Evolutionary conservation across 2,113 vertebrate genomes (phyloP).

Genomic region (Xerus inauris): DNA sequence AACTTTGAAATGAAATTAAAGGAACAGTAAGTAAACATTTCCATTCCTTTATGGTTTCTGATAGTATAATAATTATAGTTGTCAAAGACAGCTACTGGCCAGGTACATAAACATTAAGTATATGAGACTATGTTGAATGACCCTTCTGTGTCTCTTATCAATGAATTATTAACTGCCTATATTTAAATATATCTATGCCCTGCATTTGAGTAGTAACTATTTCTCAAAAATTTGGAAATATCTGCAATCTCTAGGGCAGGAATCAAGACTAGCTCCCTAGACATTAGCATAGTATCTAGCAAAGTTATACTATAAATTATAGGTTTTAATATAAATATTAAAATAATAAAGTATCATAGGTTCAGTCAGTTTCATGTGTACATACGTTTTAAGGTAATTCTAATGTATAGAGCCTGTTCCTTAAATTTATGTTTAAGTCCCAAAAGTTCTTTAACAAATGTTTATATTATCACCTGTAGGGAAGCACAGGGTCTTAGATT

Average conservation of each 20-base stretch:
- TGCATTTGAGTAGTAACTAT: background rate
- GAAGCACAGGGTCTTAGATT: background rate
- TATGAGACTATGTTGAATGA: background rate
- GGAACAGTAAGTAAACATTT: background rate
- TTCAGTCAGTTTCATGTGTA: background rate
- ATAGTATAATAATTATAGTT: background rate
- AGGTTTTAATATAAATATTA: background rate
- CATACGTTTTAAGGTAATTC: slow-evolving; percentile 1
- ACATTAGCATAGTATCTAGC: background rate
- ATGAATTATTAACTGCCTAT: background rate
- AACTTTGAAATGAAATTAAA: slow-evolving; percentile 85
- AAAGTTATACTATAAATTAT: background rate
- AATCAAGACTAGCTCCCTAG: background rate
- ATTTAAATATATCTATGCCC: background rate
- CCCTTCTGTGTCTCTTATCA: background rate
- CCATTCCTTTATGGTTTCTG: background rate
- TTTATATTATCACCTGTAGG: background rate
- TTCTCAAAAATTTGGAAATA: background rate
- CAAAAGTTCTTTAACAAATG: background rate
- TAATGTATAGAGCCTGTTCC: background rate
- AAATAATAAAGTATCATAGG: background rate
- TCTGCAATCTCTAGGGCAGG: background rate
- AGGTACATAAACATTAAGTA: background rate
- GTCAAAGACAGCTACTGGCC: background rate
- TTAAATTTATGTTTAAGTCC: background rate